These are phyloP conservation scores for Ivindomyrus marchei DNA, from an alignment of 2,113 vertebrate species.

Conservation along the genomic window DNA sequence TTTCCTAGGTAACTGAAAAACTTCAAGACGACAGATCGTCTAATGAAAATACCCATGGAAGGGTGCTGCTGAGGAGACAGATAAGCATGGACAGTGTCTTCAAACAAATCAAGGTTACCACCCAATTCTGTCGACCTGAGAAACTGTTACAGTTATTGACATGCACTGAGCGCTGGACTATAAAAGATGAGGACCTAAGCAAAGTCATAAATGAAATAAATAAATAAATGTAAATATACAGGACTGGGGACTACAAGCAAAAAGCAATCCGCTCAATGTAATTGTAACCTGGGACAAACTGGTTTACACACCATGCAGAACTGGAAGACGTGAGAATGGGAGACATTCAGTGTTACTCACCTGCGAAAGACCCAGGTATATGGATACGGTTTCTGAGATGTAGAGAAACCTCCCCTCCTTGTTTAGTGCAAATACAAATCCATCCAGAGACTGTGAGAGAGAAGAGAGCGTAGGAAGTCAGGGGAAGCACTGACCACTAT, in stretches of 20 bases:
- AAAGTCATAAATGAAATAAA: constrained; percentile 41
- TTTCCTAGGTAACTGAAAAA: not conserved
- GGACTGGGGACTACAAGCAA: constrained; percentile 45
- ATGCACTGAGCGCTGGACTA: constrained; percentile 40
- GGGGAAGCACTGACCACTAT: not conserved
- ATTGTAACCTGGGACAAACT: constrained; percentile 55
- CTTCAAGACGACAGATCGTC: not conserved
- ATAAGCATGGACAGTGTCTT: constrained; percentile 35
- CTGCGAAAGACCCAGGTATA: constrained; percentile 98
- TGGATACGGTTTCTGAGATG: constrained; percentile 99
- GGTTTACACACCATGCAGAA: constrained; percentile 44
- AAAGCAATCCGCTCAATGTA: constrained; percentile 46
- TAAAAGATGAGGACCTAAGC: constrained; percentile 38
- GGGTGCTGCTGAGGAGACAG: constrained; percentile 31
- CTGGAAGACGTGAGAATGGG: constrained; percentile 1
- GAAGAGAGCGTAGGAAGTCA: constrained; percentile 28
- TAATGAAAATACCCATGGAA: not conserved
- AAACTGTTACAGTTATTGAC: constrained; percentile 48
- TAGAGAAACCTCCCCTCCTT: constrained; percentile 98
- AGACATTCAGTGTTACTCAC: constrained; percentile 61
- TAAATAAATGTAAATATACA: constrained; percentile 47
- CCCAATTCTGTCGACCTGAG: constrained; percentile 36
- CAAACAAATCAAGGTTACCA: constrained; percentile 49
- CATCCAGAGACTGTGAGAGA: constrained; percentile 86
- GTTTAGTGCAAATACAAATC: constrained; percentile 99